These are phyloP conservation scores for Athalia rosae DNA, from an alignment of 2,888 invertebrate species.

Conservation along the genomic window DNA sequence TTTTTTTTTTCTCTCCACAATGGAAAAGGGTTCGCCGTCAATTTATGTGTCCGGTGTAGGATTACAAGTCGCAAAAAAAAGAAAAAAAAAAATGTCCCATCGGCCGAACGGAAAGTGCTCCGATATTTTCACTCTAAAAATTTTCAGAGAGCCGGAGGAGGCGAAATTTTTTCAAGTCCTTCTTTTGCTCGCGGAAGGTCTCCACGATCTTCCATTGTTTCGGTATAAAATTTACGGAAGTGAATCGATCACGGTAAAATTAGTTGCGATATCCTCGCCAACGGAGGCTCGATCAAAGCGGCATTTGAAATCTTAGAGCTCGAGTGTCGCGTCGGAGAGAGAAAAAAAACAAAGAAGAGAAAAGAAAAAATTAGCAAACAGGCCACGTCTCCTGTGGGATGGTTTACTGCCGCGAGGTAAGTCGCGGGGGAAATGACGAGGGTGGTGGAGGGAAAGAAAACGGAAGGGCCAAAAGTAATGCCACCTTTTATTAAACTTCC, in stretches of 20 bases:
- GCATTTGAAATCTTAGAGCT: conserved; percentile 46
- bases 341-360: too few species aligned
- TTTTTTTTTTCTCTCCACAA: conserved; percentile 10
- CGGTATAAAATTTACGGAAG: background rate
- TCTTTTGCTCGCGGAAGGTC: too few species aligned
- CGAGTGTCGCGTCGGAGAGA: conserved; percentile 19
- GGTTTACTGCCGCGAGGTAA: conserved; percentile 55
- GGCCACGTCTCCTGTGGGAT: conserved; percentile 51
- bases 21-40: conserved; percentile 17
- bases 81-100: background rate
- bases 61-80: conserved; percentile 16
- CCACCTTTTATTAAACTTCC: conserved; percentile 58
- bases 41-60: conserved; percentile 24
- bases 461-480: conserved; percentile 51
- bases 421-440: background rate
- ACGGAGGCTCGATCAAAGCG: conserved; percentile 48
- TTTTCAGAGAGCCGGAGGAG: too few species aligned
- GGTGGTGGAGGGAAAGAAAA: conserved; percentile 16
- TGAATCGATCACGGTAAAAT: conserved; percentile 28
- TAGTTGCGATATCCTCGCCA: conserved; percentile 46
- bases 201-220: too few species aligned
- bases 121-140: too few species aligned
- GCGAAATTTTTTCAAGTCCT: too few species aligned
- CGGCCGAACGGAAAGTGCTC: too few species aligned
- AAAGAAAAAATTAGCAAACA: conserved; percentile 38